Base-by-base conservation (phyloP, 2,113 vertebrate species). In the Syngnathus scovelli region DNA sequence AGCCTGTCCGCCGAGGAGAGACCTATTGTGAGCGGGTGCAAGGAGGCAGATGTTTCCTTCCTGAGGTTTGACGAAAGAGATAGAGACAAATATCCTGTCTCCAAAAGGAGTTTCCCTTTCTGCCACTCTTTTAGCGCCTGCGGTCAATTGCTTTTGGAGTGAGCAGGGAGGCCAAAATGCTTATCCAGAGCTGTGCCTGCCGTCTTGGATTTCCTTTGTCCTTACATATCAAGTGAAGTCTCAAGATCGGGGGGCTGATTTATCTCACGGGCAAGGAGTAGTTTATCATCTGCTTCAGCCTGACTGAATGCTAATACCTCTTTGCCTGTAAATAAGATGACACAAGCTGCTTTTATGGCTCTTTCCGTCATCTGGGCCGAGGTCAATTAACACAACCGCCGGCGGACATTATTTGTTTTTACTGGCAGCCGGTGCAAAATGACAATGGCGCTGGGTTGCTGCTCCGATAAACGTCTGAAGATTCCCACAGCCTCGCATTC, bases 21-120 rank as follows among this genome's bases (percentile, higher is more conserved):
- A 3, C 27, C 85, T 74, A 86, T 91, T 90, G 87, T 90, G 67
- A 54, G 82, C 70, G 69, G 84, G 77, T 10, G 69, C 71, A 81
- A 83, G 83, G 79, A 87, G 85, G 79, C 90, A 91, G 91, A 91
- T 92, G 89, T 91, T 92, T 92, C 91, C 91, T 76, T 82, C 76
- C 66, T 65, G 77, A 78, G 63, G 76, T 83, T 78, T 59, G 78
- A 90, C 90, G 89, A 91, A 90, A 89, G 83, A 89, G 86, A 79
- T 83, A 64, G 75, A 88, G 55, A 69, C 77, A 58, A 77, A 83
- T 75, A 87, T 91, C 90, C 90, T 88, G 86, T 87, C 85, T 88
- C 70, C 68, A 44, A 71, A 78, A 74, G 66, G 43, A 36, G 78
- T 81, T 82, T 74, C 69, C 67, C 64, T 77, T 75, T 74, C 76